These are phyloP conservation scores for Tyto alba DNA, from an alignment of 2,113 vertebrate species.

Conservation along the genomic window DNA sequence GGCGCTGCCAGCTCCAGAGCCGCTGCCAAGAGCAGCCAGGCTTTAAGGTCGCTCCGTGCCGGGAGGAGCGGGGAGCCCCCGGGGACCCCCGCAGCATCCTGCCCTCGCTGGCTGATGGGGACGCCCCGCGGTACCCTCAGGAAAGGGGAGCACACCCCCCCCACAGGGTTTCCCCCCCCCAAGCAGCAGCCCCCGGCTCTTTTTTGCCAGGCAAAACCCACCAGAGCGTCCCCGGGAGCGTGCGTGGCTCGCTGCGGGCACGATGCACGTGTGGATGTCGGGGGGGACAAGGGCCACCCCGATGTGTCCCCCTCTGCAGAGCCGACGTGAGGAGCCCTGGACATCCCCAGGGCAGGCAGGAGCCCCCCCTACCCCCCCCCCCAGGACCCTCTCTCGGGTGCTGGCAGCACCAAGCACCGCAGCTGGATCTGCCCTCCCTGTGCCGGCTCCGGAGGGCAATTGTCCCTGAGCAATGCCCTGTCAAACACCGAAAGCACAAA, in stretches of 20 bases:
- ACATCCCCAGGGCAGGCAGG: not conserved
- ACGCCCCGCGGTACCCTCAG: not conserved
- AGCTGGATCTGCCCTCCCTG: not conserved
- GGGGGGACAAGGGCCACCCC: not conserved
- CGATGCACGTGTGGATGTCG: accelerated
- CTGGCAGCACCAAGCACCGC: not conserved
- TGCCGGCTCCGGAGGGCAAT: not conserved
- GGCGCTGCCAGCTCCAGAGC: not conserved
- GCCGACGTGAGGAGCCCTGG: accelerated
- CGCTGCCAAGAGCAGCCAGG: not conserved
- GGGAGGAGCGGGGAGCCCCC: not conserved
- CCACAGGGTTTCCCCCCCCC: not conserved
- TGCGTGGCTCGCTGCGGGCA: accelerated
- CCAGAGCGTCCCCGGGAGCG: accelerated
- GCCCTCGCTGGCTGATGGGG: not conserved
- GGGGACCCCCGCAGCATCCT: not conserved
- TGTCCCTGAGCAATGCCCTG: not conserved
- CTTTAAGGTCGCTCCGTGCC: not conserved
- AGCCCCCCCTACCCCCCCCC: accelerated
- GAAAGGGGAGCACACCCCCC: not conserved
- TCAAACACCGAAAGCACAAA: not conserved
- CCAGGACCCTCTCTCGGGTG: accelerated
- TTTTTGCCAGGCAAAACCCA: not conserved
- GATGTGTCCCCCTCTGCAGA: not conserved
- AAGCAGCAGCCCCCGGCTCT: not conserved